Conservation (phyloP, 2,888 invertebrate species). For the Hydropsyche betteni region DNA sequence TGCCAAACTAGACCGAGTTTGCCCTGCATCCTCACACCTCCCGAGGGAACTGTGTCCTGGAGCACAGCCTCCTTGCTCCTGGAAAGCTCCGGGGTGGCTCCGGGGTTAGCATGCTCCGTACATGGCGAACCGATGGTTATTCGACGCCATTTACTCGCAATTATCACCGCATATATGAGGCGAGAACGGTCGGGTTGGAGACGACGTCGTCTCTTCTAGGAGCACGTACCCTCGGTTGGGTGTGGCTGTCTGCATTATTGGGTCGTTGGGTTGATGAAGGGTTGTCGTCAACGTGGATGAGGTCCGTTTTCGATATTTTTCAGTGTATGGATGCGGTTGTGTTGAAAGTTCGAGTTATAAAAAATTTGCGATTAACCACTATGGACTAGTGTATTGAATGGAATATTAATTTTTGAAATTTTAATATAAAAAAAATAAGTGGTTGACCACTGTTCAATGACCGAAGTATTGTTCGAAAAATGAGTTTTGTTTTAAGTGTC, state of each 20-base stretch:
- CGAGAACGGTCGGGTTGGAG: too few relatives aligned
- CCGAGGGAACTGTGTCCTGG: neutral
- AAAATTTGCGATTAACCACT: too few relatives aligned
- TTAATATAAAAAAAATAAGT: too few relatives aligned
- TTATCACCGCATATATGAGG: conserved; percentile 17
- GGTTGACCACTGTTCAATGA: too few relatives aligned
- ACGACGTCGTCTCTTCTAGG: neutral
- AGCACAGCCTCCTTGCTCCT: neutral
- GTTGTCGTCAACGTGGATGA: neutral
- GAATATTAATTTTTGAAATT: too few relatives aligned
- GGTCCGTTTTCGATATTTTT: too few relatives aligned
- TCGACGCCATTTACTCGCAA: conserved; percentile 21
- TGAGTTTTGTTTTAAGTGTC: too few relatives aligned
- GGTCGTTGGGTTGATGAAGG: neutral
- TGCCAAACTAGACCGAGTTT: conserved; percentile 23
- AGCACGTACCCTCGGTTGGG: neutral
- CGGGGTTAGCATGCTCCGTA: conserved; percentile 2
- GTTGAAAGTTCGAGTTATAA: too few relatives aligned
- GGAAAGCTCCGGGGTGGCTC: neutral
- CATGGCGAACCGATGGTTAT: conserved; percentile 25
- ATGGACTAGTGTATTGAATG: too few relatives aligned
- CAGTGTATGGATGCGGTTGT: too few relatives aligned
- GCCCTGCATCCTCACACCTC: neutral
- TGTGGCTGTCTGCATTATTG: neutral
- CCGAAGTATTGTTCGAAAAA: too few relatives aligned